Evolutionary conservation across 2,888 invertebrate species (phyloP).

Genomic region (Drosophila fulvimacula): DNA sequence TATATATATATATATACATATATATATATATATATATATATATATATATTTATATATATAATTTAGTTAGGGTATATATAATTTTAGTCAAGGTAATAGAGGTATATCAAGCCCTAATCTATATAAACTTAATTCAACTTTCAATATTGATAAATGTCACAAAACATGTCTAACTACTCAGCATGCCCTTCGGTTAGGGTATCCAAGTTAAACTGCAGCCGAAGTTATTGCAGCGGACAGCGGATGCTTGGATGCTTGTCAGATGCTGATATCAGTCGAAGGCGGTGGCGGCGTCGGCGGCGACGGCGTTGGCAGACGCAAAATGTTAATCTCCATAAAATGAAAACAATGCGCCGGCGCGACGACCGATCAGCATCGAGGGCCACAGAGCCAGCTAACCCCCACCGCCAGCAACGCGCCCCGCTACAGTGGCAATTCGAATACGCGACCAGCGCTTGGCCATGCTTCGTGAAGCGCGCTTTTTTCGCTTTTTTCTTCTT

Average conservation of each 20-base stretch:
- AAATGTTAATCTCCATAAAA: conserved; percentile 80
- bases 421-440: conserved; percentile 41
- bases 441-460: conserved; percentile 55
- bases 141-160: background rate
- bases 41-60: no score
- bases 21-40: no score
- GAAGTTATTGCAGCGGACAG: conserved; percentile 61
- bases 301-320: conserved; percentile 53
- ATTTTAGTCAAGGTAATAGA: no score
- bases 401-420: background rate
- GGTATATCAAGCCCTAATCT: no score
- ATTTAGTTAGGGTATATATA: no score
- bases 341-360: conserved; percentile 79
- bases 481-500: conserved; percentile 17
- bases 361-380: conserved; percentile 50
- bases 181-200: conserved; percentile 10
- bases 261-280: conserved; percentile 70
- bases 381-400: conserved; percentile 8
- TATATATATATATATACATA: no score
- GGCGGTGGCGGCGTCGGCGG: conserved; percentile 33
- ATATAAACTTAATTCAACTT: no score
- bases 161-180: background rate
- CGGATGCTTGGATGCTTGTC: conserved; percentile 73
- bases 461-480: conserved; percentile 77
- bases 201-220: conserved; percentile 25